Base-by-base conservation (phyloP, 2,797 vertebrate genomes). In the Pseudomugil tenellus region DNA sequence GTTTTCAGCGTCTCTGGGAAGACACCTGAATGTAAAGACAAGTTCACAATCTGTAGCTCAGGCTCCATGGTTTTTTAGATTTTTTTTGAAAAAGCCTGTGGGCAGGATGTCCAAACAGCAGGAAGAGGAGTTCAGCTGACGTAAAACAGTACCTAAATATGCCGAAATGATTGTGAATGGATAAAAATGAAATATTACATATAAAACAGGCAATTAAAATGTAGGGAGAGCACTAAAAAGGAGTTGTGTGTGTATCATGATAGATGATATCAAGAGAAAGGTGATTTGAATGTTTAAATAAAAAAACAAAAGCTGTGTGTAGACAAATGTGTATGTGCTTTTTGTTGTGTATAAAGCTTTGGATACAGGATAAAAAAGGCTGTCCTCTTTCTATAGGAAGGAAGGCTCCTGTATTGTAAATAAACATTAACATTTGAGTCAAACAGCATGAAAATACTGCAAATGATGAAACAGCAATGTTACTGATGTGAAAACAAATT, bases 401-500 rank as follows among this genome's bases (percentile, higher is more conserved):
- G 49, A 25, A 25, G 13, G 23, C 12, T 51, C 49, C 23, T 51
- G 12, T 23, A 53, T 6, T 52, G 29, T 35, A 21, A 11, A 5
- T 48, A 4, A 48, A 19, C 9, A 21, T 23, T 26, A 16, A 34
- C 34, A 19, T 52, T 14, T 26, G 23, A 26, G 25, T 52, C 25
- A 52, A 16, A 26, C 21, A 5, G 23, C 23, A 52, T 26, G 11
- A 52, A 39, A 11, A 63, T 23, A 43, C 34, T 35, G 14, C 9
- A 60, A 37, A 19, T 62, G 13, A 48, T 41, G 14, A 11, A 62
- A 37, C 4, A 3, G 25, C 31, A 19, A 52, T 64, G 56, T 61
- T 43, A 55, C 12, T 21, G 17, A 31, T 41, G 17, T 9, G 17
- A 61, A 73, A 74, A 43, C 2, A 19, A 71, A 56, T 71, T 53